phyloP scores from a whole-genome alignment of 2,888 invertebrate genomes.

The Plemyria rubiginata region DNA sequence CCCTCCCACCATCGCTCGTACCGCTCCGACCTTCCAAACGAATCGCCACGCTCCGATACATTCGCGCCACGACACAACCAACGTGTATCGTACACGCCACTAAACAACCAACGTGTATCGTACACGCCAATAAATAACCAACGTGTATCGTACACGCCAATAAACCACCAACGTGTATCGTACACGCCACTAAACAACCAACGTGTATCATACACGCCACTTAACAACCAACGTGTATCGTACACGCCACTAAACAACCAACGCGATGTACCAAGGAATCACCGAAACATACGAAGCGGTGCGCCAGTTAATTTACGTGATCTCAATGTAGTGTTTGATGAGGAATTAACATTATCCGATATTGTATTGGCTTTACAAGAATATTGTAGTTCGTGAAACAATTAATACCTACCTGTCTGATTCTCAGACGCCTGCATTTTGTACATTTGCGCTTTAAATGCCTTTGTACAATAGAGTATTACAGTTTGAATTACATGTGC shows the following conservation, averaged over 20 bases:
- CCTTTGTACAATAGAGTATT: not conserved
- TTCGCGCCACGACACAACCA: not conserved
- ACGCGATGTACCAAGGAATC: not conserved
- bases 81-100: not conserved
- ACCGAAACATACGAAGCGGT: not conserved
- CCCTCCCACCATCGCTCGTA: constrained; percentile 31
- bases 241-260: not conserved
- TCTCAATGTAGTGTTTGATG: constrained; percentile 27
- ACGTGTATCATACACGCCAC: no score
- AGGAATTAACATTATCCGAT: constrained; percentile 46
- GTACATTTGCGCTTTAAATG: not conserved
- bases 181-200: no score
- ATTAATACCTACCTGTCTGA: not conserved
- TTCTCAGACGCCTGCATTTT: not conserved
- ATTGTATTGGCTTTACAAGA: constrained; percentile 52
- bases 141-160: no score
- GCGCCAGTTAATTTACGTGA: constrained; percentile 12
- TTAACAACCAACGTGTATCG: not conserved
- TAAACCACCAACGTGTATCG: no score
- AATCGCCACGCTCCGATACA: not conserved
- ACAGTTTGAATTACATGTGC: not conserved
- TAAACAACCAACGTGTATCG: no score
- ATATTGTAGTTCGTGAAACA: constrained; percentile 50
- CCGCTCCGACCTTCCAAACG: not conserved
- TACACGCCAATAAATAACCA: no score